Evolutionary conservation across 2,888 invertebrate genomes (phyloP).

Genomic region (Cacoxenus indagator): DNA sequence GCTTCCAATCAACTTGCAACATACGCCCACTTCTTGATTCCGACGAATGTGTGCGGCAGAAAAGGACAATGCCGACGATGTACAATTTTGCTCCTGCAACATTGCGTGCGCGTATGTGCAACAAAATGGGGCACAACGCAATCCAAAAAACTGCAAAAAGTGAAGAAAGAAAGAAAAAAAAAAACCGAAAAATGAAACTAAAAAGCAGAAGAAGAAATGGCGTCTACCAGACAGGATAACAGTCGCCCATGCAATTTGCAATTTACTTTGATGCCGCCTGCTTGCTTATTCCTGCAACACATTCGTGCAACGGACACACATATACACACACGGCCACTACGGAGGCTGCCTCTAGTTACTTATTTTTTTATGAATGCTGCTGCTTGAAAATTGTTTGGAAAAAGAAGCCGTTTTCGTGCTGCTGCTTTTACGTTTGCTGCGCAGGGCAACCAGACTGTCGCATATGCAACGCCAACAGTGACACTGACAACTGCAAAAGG

Average conservation of each 20-base stretch:
- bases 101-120: not conserved
- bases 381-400: slow-evolving; percentile 28
- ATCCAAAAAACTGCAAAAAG: not conserved
- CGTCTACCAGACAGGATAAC: not conserved
- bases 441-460: slow-evolving; percentile 1
- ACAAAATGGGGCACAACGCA: not conserved
- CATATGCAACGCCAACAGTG: not conserved
- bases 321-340: slow-evolving; percentile 23
- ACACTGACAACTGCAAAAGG: not conserved
- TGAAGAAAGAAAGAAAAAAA: not conserved
- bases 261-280: not conserved
- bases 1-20: too few relatives aligned
- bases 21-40: not conserved
- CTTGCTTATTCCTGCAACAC: not conserved
- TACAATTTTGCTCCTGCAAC: not conserved
- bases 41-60: too few relatives aligned
- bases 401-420: not conserved
- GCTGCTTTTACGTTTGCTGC: slow-evolving; percentile 1
- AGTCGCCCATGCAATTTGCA: slow-evolving; percentile 5
- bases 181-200: not conserved
- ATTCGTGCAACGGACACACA: slow-evolving; percentile 15
- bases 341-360: slow-evolving; percentile 28
- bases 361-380: slow-evolving; percentile 30
- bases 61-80: too few relatives aligned
- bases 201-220: not conserved